Conservation (phyloP, 1,140 invertebrate species). For the Glomeris maerens region DNA sequence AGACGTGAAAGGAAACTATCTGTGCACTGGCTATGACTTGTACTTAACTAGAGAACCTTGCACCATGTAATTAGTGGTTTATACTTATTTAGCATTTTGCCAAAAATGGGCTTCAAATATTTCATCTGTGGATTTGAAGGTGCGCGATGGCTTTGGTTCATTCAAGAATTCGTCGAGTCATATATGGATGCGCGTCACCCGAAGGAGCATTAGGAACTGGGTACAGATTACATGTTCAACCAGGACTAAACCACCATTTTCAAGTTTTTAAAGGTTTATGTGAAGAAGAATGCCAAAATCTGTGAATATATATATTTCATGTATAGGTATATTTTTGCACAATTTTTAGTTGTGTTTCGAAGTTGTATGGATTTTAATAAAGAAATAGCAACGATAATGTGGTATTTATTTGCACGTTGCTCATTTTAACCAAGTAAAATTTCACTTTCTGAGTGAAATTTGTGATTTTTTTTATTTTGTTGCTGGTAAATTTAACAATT, state of each 20-base stretch:
- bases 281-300: slow-evolving; percentile 11
- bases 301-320: no score
- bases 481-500: no score
- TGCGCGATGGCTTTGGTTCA: slow-evolving; percentile 86
- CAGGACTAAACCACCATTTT: slow-evolving; percentile 80
- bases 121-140: slow-evolving; percentile 20
- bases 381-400: no score
- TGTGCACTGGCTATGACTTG: slow-evolving; percentile 78
- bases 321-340: no score
- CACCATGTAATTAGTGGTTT: slow-evolving; percentile 46
- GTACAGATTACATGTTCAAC: slow-evolving; percentile 58
- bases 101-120: not conserved
- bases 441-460: no score
- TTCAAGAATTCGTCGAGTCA: slow-evolving; percentile 63
- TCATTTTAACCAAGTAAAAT: no score
- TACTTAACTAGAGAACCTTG: slow-evolving; percentile 78
- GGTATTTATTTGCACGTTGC: no score
- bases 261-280: slow-evolving; percentile 48
- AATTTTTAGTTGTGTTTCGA: no score
- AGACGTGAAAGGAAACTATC: slow-evolving; percentile 38
- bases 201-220: slow-evolving; percentile 54
- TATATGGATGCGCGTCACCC: slow-evolving; percentile 47
- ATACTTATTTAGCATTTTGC: slow-evolving; percentile 8
- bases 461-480: no score
- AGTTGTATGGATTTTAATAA: no score